Evolutionary conservation across 2,113 vertebrate genomes (phyloP).

Genomic region (Trogon surrucura): DNA sequence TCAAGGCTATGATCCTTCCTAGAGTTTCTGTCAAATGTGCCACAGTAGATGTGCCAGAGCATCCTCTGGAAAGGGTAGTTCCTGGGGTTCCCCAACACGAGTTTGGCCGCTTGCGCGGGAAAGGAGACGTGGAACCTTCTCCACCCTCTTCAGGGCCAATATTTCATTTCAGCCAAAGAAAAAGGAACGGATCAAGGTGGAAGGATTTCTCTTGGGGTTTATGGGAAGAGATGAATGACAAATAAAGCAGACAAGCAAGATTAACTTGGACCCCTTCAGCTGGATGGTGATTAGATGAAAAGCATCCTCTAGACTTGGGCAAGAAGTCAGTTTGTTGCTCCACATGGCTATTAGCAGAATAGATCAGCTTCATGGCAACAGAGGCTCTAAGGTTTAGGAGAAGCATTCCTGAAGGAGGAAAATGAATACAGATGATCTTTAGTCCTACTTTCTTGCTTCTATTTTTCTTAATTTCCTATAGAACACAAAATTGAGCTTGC

Average conservation of each 20-base stretch:
- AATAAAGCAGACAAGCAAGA: neutral
- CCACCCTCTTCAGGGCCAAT: neutral
- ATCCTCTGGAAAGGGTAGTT: neutral
- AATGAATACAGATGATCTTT: neutral
- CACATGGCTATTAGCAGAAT: neutral
- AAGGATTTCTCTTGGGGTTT: neutral
- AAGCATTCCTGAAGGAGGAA: neutral
- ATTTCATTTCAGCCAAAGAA: neutral
- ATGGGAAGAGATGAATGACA: neutral
- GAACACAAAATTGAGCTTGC: neutral
- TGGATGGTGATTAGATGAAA: neutral
- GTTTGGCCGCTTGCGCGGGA: neutral
- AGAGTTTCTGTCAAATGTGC: neutral
- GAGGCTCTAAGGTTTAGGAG: neutral
- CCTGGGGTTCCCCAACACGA: neutral
- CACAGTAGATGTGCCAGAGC: neutral
- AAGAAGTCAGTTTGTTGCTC: slow-evolving; percentile 25
- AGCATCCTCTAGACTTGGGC: neutral
- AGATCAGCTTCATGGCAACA: neutral
- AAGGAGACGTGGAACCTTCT: neutral
- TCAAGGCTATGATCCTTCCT: neutral
- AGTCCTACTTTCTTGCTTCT: neutral
- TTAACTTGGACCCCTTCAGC: neutral
- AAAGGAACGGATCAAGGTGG: neutral
- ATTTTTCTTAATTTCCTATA: neutral